A percentile compares a stretch with the other conserved stretches of the same genome.
Evolutionary conservation across 1,140 invertebrate genomes (phyloP).

Genomic region (Lerema accius): DNA sequence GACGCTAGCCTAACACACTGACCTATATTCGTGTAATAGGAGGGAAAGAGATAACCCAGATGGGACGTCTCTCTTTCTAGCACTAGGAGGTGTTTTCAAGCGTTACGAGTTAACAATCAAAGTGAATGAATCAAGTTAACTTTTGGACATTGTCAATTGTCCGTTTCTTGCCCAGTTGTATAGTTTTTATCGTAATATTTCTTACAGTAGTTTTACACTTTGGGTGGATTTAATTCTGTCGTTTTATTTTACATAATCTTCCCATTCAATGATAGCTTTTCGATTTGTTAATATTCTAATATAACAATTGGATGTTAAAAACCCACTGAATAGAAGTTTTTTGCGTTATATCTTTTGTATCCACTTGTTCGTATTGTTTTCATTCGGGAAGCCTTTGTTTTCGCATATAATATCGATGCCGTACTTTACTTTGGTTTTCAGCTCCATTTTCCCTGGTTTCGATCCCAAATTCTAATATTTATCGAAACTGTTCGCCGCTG

Average conservation of each 20-base stretch:
- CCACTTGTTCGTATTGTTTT: background rate
- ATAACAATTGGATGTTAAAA: too few relatives aligned
- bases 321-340: background rate
- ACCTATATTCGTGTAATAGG: constrained; percentile 4
- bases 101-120: background rate
- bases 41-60: background rate
- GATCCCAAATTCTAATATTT: constrained; percentile 8
- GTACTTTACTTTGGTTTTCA: constrained; percentile 4
- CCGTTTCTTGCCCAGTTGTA: background rate
- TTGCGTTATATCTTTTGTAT: background rate
- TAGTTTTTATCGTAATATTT: too few relatives aligned
- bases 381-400: background rate
- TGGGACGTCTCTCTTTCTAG: background rate
- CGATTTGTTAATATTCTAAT: too few relatives aligned
- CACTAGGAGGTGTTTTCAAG: background rate
- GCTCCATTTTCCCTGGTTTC: background rate
- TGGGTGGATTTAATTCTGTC: too few relatives aligned
- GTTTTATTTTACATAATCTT: too few relatives aligned
- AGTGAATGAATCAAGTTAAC: constrained; percentile 1
- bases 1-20: constrained; percentile 1
- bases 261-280: too few relatives aligned
- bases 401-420: background rate
- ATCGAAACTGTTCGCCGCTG: background rate
- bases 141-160: background rate
- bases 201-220: too few relatives aligned